Evolutionary conservation across 2,113 vertebrate genomes (phyloP), one percentile per base, ranked within the genome.

Genomic region (Tichodroma muraria): DNA sequence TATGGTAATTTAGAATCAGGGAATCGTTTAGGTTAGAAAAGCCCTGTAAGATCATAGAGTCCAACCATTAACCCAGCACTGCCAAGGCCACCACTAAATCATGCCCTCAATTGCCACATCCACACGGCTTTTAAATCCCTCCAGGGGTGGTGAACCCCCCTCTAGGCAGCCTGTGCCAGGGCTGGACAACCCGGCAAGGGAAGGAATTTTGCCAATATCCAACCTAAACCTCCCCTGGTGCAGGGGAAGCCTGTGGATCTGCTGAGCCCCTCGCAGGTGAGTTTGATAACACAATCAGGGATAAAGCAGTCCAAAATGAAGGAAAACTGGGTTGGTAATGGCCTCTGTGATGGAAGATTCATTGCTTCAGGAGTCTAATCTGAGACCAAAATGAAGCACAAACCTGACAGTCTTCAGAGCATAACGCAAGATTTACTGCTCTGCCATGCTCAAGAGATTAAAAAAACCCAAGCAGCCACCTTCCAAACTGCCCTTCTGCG

Each of bases 381-480:
- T 52, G 94, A 94, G 94, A 89, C 73, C 57, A 13, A 79, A 84
- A 72, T 79, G 93, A 93, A 68, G 73, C 83, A 73, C 37, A 12
- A 85, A 28, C 52, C 86, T 82, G 89, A 78, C 6, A 37, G 72
- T 89, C 78, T 61, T 85, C 47, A 38, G 90, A 75, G 72, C 56
- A 68, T 80, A 88, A 92, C 78, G 85, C 47, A 64, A 75, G 92
- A 93, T 94, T 96, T 93, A 95, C 65, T 83, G 88, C 88, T 80
- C 94, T 94, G 93, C 89, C 83, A 85, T 22, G 0, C 80, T 90
- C 91, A 81, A 27, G 85, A 93, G 93, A 93, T 90, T 84, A 76
- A 94, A 93, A 80, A 65, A 15, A 17, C 7, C 8, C 8, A 76
- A 59, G n/a, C 61, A 71, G 8, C 69, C 47, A 8, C 57, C 56